These are phyloP conservation scores for Chironomus tentans DNA, from an alignment of 2,888 invertebrate species.

Conservation along the genomic window DNA sequence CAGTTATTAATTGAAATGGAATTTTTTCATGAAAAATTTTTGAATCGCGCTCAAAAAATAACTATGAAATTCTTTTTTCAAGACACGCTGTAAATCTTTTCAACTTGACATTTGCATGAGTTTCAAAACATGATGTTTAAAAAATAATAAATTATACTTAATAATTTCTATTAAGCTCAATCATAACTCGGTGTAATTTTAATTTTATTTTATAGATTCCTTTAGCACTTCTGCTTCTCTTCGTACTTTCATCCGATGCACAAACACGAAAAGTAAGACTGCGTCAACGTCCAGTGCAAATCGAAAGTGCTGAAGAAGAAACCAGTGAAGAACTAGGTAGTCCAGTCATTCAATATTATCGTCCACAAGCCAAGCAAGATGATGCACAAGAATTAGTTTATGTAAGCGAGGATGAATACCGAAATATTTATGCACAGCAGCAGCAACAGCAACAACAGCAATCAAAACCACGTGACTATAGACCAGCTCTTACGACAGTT, in stretches of 20 bases:
- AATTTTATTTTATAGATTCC: slow-evolving; percentile 15
- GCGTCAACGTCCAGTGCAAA: slow-evolving; percentile 8
- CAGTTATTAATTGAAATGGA: too few relatives aligned
- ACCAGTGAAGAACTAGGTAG: slow-evolving; percentile 34
- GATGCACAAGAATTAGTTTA: slow-evolving; percentile 37
- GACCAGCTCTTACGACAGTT: slow-evolving; percentile 32
- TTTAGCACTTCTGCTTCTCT: neutral
- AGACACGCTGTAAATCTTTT: too few relatives aligned
- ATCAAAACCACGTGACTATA: slow-evolving; percentile 30
- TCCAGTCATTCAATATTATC: slow-evolving; percentile 39
- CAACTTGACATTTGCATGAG: too few relatives aligned
- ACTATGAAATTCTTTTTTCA: too few relatives aligned
- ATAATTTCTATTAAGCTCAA: neutral
- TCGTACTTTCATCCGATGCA: neutral
- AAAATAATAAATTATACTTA: neutral
- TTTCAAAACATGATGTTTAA: too few relatives aligned
- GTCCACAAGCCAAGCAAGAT: slow-evolving; percentile 37
- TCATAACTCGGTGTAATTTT: too few relatives aligned
- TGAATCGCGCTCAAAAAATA: too few relatives aligned
- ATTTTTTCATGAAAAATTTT: too few relatives aligned
- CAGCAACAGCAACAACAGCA: slow-evolving; percentile 34
- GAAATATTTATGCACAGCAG: slow-evolving; percentile 43
- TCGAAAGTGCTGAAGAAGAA: slow-evolving; percentile 18
- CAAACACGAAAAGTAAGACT: slow-evolving; percentile 3
- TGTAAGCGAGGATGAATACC: slow-evolving; percentile 43